Conservation (phyloP, 2,888 invertebrate species). For the Acronicta aceris region DNA sequence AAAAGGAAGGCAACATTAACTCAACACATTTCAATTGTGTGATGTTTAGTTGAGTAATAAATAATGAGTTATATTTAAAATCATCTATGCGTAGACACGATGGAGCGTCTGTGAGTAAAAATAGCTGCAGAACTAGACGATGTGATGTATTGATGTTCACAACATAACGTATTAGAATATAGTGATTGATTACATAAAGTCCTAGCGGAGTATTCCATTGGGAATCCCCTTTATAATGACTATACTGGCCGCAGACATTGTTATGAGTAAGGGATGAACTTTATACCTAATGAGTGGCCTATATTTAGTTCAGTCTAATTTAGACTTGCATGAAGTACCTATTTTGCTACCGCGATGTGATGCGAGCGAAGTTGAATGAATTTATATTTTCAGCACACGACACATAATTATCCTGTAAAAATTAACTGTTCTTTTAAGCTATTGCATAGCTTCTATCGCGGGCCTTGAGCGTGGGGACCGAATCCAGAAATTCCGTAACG, state of each 20-base stretch:
- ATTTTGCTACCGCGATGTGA: background rate
- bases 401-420: too few species aligned
- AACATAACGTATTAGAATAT: slow-evolving; percentile 6
- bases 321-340: background rate
- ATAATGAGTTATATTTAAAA: slow-evolving; percentile 33
- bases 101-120: slow-evolving; percentile 44
- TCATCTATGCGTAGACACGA: slow-evolving; percentile 29
- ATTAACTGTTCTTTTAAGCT: too few species aligned
- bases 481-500: too few species aligned
- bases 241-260: background rate
- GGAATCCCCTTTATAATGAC: slow-evolving; percentile 28
- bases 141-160: slow-evolving; percentile 20
- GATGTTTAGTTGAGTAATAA: slow-evolving; percentile 25
- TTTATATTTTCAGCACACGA: too few species aligned
- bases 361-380: slow-evolving; percentile 7
- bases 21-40: slow-evolving; percentile 14
- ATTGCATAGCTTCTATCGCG: too few species aligned
- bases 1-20: slow-evolving; percentile 21
- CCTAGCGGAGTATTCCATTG: slow-evolving; percentile 14
- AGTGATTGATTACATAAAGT: slow-evolving; percentile 26
- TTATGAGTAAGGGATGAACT: background rate
- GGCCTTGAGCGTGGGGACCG: too few species aligned
- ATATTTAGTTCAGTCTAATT: slow-evolving; percentile 23
- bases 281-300: slow-evolving; percentile 4
- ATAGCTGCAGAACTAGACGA: slow-evolving; percentile 36